Evolutionary conservation across 2,797 vertebrate species (phyloP), one percentile per base, ranked within the genome.

Genomic region (Phalanger gymnotis): DNA sequence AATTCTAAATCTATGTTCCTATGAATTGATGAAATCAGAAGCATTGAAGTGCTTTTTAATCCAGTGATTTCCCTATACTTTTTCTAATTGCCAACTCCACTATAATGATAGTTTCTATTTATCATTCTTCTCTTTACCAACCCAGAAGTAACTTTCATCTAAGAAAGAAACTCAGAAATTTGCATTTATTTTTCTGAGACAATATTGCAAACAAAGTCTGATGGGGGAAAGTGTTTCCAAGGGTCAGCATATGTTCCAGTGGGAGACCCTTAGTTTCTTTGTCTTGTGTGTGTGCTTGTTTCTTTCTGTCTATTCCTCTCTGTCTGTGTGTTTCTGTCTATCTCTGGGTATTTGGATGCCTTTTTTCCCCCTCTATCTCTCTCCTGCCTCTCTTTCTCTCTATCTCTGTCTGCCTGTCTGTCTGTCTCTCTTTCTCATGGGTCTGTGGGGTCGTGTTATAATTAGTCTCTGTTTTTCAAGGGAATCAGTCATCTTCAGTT

Each of bases 401-500:
- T 34, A 4, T 66, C 0, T 73, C 66, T 73, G 5, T 22, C 66
- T 73, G 14, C n/a, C 31, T 66, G 2, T 57, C 5, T 34, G 1
- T 34, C 31, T n/a, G 31, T 66, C 34, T 66, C 4, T 40, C 28
- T 73, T 16, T 73, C 13, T n/a, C n/a, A n/a, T 95, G 2, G 0
- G 0, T 95, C 22, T 2, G 2, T 0, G 0, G 90, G 66, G 1
- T 91, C 31, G 73, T 58, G 52, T 9, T 95, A 94, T 93, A 97
- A 90, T 54, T 95, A 51, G 40, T 0, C 22, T 92, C 95, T 92
- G 28, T 16, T 13, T 93, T 91, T 19, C 91, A 94, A 89, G 52
- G 94, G 52, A 87, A 27, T 91, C 31, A 53, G 22, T 81, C 19
- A 81, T 94, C 93, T 93, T 61, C 92, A 0, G 90, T 52, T 92